These are phyloP conservation scores for Ligdia adustata DNA, from an alignment of 2,888 invertebrate species.

Conservation along the genomic window DNA sequence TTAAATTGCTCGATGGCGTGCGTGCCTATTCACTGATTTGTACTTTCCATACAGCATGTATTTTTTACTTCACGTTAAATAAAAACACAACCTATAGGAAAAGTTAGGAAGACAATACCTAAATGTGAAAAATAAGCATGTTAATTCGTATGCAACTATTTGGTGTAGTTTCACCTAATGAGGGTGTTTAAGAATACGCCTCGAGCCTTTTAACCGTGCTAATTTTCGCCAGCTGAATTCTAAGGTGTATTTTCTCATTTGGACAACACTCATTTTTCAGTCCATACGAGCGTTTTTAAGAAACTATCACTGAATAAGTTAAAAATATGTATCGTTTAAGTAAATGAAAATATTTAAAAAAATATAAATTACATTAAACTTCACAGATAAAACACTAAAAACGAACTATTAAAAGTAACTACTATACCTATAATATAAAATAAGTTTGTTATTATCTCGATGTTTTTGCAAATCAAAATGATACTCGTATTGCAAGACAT, in stretches of 20 bases:
- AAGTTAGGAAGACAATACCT: background rate
- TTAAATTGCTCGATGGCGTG: slow-evolving; percentile 20
- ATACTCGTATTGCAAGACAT: too few species aligned
- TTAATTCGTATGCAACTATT: slow-evolving; percentile 28
- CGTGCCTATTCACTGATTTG: background rate
- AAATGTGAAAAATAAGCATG: slow-evolving; percentile 14
- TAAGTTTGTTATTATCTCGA: too few species aligned
- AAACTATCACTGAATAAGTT: slow-evolving; percentile 5
- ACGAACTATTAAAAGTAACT: too few species aligned
- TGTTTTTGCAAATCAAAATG: too few species aligned
- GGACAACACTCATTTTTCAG: slow-evolving; percentile 37
- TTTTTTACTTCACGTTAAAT: slow-evolving; percentile 7
- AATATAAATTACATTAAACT: too few species aligned
- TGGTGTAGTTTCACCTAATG: slow-evolving; percentile 30
- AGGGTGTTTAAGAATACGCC: slow-evolving; percentile 25
- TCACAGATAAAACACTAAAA: too few species aligned
- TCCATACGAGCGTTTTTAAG: slow-evolving; percentile 33
- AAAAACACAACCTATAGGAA: background rate
- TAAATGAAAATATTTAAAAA: too few species aligned
- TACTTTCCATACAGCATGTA: slow-evolving; percentile 4
- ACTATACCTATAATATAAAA: too few species aligned
- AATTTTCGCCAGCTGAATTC: slow-evolving; percentile 46
- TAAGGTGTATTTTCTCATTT: slow-evolving; percentile 48
- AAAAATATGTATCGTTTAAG: too few species aligned
- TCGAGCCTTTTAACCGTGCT: slow-evolving; percentile 34